phyloP scores from a whole-genome alignment of 2,113 vertebrate species.

The Rhinopomastus cyanomelas region DNA sequence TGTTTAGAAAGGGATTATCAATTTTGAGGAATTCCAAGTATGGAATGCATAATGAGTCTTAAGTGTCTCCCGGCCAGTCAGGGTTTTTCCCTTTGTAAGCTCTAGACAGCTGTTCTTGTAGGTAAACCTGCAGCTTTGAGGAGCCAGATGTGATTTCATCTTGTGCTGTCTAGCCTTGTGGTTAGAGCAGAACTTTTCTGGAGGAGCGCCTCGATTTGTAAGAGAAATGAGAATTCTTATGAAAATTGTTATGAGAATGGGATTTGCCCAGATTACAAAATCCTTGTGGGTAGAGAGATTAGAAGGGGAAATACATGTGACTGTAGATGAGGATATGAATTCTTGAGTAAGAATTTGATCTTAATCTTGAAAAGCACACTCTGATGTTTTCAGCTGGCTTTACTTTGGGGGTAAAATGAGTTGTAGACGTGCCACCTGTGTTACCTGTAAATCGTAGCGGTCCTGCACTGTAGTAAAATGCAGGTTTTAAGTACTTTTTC shows the following conservation, averaged over 20 bases:
- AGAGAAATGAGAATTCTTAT: not conserved
- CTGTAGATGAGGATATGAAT: not conserved
- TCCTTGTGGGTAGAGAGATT: not conserved
- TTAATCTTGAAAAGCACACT: not conserved
- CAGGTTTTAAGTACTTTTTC: not conserved
- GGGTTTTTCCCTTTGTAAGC: not conserved
- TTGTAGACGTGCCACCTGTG: not conserved
- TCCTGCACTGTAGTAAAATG: not conserved
- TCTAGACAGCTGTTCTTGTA: not conserved
- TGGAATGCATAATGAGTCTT: not conserved
- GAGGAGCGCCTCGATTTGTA: not conserved
- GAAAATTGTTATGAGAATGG: not conserved
- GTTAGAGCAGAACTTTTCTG: slow-evolving; percentile 10
- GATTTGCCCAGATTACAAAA: not conserved
- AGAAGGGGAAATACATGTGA: slow-evolving; percentile 1
- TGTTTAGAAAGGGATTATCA: not conserved
- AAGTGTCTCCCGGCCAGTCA: not conserved
- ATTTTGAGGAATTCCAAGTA: not conserved
- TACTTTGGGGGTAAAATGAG: not conserved
- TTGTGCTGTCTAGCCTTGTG: fast-evolving
- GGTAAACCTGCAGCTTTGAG: not conserved
- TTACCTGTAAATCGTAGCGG: not conserved
- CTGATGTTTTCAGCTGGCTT: not conserved
- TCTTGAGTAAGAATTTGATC: not conserved
- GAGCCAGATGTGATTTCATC: not conserved